These are phyloP conservation scores for Nicator chloris DNA, from an alignment of 2,113 vertebrate genomes.

Conservation along the genomic window DNA sequence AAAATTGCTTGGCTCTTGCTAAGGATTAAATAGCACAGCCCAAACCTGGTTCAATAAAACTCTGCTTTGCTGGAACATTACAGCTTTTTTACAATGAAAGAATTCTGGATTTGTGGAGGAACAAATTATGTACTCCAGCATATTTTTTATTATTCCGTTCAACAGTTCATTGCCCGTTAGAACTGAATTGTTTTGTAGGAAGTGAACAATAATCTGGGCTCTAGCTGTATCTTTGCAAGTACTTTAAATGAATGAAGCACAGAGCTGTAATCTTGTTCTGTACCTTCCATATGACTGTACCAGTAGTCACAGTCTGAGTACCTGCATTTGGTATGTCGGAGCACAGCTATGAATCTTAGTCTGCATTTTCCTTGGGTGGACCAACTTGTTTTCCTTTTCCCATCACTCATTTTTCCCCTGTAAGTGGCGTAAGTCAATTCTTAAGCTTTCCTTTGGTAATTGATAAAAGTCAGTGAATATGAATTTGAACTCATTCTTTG, in stretches of 20 bases:
- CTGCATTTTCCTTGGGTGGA: neutral
- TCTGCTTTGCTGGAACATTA: neutral
- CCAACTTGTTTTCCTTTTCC: neutral
- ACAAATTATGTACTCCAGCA: neutral
- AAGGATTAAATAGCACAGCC: neutral
- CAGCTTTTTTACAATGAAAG: neutral
- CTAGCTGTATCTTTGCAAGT: neutral
- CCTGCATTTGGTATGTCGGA: neutral
- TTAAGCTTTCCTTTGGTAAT: neutral
- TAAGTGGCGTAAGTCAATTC: neutral
- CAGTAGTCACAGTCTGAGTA: neutral
- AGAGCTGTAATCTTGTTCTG: neutral
- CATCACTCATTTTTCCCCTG: fast-evolving
- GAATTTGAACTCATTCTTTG: neutral
- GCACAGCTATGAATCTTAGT: neutral
- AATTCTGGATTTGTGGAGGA: neutral
- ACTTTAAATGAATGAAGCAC: neutral
- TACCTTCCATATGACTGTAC: neutral
- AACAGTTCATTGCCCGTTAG: neutral
- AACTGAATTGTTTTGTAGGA: neutral
- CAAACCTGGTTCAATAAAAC: neutral
- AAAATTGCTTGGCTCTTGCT: neutral
- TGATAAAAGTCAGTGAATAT: neutral
- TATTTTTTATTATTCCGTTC: neutral
- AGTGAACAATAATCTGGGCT: neutral